Evolutionary conservation across 2,797 vertebrate species (phyloP).

Genomic region (Scolopax rusticola): DNA sequence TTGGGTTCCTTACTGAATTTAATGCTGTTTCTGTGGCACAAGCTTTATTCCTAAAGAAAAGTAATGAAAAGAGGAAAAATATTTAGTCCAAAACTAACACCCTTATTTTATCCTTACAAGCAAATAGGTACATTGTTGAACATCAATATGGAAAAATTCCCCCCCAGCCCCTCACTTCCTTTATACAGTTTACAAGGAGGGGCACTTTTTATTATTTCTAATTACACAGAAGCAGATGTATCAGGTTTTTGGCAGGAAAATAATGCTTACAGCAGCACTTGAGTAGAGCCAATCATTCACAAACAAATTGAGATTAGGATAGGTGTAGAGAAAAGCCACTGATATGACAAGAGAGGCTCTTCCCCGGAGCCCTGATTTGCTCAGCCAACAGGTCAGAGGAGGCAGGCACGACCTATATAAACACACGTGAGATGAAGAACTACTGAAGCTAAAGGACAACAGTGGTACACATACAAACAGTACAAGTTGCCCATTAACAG

Average conservation of each 20-base stretch:
- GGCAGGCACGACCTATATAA: background rate
- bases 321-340: background rate
- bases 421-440: background rate
- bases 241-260: background rate
- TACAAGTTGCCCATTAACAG: background rate
- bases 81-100: background rate
- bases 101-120: background rate
- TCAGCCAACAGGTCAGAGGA: background rate
- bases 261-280: background rate
- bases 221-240: background rate
- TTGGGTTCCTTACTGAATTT: constrained; percentile 1
- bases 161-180: background rate
- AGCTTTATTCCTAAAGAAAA: constrained; percentile 51
- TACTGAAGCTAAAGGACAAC: background rate
- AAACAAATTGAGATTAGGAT: background rate
- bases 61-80: background rate
- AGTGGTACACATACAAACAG: background rate
- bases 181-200: background rate
- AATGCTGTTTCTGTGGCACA: background rate
- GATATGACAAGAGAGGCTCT: background rate
- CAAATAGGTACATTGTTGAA: background rate
- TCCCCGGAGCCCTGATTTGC: background rate
- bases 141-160: background rate
- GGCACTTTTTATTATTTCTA: background rate
- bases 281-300: background rate